Percentiles rank a stretch among this genome's conserved stretches.
These are phyloP conservation scores for Lepidurus couesii DNA, from an alignment of 1,140 invertebrate genomes.

Conservation along the genomic window DNA sequence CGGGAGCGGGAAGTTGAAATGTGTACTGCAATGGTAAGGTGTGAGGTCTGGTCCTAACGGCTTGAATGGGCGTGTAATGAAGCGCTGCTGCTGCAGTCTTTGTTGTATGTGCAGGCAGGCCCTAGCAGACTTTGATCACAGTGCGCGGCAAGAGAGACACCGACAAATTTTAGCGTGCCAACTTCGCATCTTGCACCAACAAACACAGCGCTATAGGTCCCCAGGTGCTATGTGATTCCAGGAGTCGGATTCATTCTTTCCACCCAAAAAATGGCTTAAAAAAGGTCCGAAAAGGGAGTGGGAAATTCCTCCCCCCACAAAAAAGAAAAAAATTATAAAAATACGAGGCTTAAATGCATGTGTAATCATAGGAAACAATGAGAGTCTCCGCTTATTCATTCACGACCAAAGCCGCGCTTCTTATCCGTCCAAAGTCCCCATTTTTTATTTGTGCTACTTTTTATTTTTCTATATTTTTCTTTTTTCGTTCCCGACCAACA, in stretches of 20 bases:
- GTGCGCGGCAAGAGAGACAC: not conserved
- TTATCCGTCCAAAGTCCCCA: not conserved
- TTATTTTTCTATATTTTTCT: not conserved
- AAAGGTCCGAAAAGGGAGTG: not conserved
- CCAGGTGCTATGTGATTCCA: not conserved
- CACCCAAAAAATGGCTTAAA: not conserved
- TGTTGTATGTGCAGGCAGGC: constrained; percentile 1
- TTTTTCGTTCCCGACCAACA: not conserved
- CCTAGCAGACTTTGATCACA: not conserved
- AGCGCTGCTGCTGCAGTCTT: not conserved
- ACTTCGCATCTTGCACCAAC: not conserved
- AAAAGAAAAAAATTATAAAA: too few relatives aligned
- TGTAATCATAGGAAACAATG: constrained; percentile 22
- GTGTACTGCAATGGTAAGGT: not conserved
- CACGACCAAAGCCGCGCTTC: not conserved
- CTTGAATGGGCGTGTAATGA: constrained; percentile 11
- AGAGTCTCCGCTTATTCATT: not conserved
- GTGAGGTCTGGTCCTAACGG: not conserved
- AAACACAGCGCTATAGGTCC: not conserved
- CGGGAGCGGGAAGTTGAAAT: too few relatives aligned
- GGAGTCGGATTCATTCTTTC: not conserved
- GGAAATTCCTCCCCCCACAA: not conserved
- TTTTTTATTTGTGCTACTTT: not conserved
- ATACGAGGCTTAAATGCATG: not conserved
- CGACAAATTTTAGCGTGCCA: not conserved